Percentiles rank a stretch among this genome's conserved stretches.
Evolutionary conservation across 2,888 invertebrate genomes (phyloP).

Genomic region (Saturnia japonica): DNA sequence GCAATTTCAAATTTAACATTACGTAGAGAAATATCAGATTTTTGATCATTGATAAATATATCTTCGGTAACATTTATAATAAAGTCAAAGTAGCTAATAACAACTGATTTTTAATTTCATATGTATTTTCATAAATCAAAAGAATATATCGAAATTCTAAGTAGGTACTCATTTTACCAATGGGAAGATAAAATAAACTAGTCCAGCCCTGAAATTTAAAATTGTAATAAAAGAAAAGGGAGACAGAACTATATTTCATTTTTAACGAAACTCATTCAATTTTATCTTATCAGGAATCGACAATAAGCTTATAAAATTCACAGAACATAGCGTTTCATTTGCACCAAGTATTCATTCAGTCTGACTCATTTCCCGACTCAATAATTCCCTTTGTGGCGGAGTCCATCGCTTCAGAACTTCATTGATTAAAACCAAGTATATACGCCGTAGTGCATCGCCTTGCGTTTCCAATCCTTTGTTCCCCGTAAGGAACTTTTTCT

Average conservation of each 20-base stretch:
- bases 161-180: neutral
- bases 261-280: neutral
- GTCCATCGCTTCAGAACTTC: conserved; percentile 67
- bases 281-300: neutral
- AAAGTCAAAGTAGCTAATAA: no score
- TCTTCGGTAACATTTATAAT: no score
- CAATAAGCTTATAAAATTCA: conserved; percentile 5
- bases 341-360: conserved; percentile 42
- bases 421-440: conserved; percentile 75
- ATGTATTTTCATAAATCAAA: no score
- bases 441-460: conserved; percentile 59
- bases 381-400: conserved; percentile 74
- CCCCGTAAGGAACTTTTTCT: conserved; percentile 53
- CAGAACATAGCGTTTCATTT: conserved; percentile 35
- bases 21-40: no score
- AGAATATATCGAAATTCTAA: no score
- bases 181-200: neutral
- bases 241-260: neutral
- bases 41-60: no score
- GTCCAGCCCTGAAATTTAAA: neutral
- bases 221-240: neutral
- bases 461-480: conserved; percentile 50
- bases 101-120: no score
- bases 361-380: conserved; percentile 58
- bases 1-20: no score